Evolutionary conservation across 2,888 invertebrate species (phyloP).

Genomic region (Itoplectis maculator): DNA sequence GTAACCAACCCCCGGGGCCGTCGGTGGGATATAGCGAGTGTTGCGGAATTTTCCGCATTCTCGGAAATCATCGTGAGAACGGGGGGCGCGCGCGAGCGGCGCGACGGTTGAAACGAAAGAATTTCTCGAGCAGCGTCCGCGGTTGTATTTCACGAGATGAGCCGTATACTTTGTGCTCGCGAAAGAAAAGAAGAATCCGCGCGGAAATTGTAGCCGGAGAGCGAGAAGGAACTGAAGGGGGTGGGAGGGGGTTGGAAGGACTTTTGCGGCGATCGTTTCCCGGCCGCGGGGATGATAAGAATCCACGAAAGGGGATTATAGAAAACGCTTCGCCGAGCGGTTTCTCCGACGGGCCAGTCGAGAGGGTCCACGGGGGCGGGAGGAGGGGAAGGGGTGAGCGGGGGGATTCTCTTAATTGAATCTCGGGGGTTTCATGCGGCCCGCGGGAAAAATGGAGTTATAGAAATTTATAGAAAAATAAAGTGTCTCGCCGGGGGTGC

Average conservation of each 20-base stretch:
- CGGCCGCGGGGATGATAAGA: conserved; percentile 35
- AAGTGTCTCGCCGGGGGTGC: conserved; percentile 9
- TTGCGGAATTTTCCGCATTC: neutral
- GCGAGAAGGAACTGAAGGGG: neutral
- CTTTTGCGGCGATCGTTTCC: conserved; percentile 47
- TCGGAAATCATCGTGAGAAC: conserved; percentile 17
- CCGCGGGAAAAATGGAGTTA: conserved; percentile 13
- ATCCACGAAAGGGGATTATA: conserved; percentile 56
- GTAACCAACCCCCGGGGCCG: neutral
- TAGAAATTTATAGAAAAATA: conserved; percentile 20
- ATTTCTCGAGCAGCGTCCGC: conserved; percentile 16
- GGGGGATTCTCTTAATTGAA: conserved; percentile 58
- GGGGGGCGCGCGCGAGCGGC: no score
- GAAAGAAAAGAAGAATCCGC: conserved; percentile 24
- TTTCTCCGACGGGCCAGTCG: conserved; percentile 29
- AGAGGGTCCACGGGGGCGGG: neutral
- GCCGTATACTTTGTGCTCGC: conserved; percentile 38
- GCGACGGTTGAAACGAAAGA: conserved; percentile 20
- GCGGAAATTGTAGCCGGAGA: conserved; percentile 41
- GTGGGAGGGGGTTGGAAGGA: neutral
- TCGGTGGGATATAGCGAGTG: neutral
- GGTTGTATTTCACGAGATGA: conserved; percentile 52
- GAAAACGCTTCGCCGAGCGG: conserved; percentile 40
- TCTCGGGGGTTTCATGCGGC: neutral
- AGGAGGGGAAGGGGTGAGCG: no score